Conservation (phyloP, 2,797 vertebrate genomes). For the Salmo trutta region DNA sequence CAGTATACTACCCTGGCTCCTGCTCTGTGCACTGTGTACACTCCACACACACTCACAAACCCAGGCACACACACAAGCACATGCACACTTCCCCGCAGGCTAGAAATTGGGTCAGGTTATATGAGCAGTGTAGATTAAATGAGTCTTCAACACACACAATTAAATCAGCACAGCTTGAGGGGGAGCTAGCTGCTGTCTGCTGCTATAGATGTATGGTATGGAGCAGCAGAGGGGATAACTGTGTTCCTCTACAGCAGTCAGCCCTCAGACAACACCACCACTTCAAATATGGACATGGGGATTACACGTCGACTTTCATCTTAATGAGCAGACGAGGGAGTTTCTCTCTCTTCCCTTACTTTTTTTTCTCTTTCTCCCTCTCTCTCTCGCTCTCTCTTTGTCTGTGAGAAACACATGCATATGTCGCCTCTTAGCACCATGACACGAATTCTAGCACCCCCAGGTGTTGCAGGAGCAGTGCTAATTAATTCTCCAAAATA, state of each 20-base stretch:
- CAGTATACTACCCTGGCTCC: conserved; percentile 23
- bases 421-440: conserved; percentile 17
- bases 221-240: conserved; percentile 36
- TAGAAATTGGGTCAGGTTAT: conserved; percentile 48
- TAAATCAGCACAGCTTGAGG: conserved; percentile 58
- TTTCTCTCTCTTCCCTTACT: background rate
- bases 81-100: conserved; percentile 25
- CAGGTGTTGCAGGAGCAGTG: background rate
- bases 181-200: conserved; percentile 38
- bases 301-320: conserved; percentile 34
- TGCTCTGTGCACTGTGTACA: conserved; percentile 21
- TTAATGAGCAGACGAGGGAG: conserved; percentile 53
- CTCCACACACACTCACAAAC: conserved; percentile 15
- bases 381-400: conserved; percentile 22
- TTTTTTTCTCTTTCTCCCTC: background rate
- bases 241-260: conserved; percentile 28
- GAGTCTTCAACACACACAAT: conserved; percentile 48
- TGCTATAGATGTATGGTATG: conserved; percentile 33
- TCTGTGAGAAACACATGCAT: conserved; percentile 42
- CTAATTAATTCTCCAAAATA: conserved; percentile 36
- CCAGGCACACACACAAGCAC: conserved; percentile 17
- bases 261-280: conserved; percentile 43
- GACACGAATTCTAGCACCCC: background rate
- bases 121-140: conserved; percentile 55
- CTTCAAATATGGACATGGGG: conserved; percentile 49